Conservation (phyloP, 2,888 invertebrate genomes). For the Abrostola tripartita region DNA sequence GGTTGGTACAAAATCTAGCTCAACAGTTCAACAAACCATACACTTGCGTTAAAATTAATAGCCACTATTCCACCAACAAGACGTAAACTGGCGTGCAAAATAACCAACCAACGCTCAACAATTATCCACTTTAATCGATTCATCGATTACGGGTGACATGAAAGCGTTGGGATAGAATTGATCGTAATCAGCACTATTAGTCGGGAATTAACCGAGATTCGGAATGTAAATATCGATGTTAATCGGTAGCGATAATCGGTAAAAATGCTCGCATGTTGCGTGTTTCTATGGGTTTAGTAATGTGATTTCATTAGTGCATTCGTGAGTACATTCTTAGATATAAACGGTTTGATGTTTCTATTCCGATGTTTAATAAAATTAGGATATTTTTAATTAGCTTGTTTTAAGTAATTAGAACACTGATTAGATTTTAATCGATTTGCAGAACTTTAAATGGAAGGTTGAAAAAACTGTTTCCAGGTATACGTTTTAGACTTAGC, state of each 20-base stretch:
- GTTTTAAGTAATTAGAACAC: not conserved
- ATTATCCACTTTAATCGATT: constrained; percentile 50
- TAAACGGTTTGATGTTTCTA: constrained; percentile 9
- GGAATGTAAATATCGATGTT: constrained; percentile 56
- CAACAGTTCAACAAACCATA: constrained; percentile 43
- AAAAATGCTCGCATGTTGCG: constrained; percentile 25
- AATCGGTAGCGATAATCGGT: constrained; percentile 44
- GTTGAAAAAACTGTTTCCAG: too few species aligned
- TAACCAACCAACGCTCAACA: constrained; percentile 43
- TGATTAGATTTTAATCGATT: not conserved
- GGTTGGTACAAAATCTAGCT: constrained; percentile 38
- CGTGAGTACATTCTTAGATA: constrained; percentile 5
- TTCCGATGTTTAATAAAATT: constrained; percentile 6
- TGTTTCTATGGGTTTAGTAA: constrained; percentile 25
- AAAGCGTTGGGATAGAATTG: constrained; percentile 49
- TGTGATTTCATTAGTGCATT: constrained; percentile 29
- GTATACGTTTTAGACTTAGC: too few species aligned
- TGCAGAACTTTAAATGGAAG: not conserved
- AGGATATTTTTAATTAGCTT: constrained; percentile 11
- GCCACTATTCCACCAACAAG: constrained; percentile 46
- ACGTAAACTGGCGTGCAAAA: constrained; percentile 50
- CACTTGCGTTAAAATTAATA: constrained; percentile 50
- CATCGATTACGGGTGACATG: constrained; percentile 49
- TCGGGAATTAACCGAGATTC: constrained; percentile 41
- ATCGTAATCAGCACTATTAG: constrained; percentile 54